Conservation (phyloP, 2,113 vertebrate genomes). For the Kryptolebias marmoratus region DNA sequence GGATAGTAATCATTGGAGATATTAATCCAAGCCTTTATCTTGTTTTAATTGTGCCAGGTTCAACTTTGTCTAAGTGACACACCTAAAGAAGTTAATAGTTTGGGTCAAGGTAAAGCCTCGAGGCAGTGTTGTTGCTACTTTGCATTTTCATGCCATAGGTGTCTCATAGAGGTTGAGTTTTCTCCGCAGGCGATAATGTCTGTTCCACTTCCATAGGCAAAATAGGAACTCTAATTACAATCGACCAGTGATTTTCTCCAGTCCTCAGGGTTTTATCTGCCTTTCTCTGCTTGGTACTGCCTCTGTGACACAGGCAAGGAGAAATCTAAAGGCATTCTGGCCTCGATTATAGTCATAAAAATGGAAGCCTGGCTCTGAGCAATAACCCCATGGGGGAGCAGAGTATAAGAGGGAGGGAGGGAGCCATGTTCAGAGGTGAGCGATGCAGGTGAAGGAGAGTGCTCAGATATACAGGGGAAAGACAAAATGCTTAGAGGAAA, state of each 20-base stretch:
- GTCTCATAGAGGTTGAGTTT: conserved; percentile 44
- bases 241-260: conserved; percentile 70
- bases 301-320: conserved; percentile 65
- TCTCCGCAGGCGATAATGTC: conserved; percentile 39
- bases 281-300: conserved; percentile 48
- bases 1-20: conserved; percentile 48
- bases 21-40: conserved; percentile 27
- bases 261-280: conserved; percentile 65
- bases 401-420: conserved; percentile 37
- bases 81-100: conserved; percentile 47
- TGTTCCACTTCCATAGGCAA: conserved; percentile 60
- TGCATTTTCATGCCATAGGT: conserved; percentile 38
- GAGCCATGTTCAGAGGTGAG: conserved; percentile 42
- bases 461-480: conserved; percentile 41
- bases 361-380: conserved; percentile 65
- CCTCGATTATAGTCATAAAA: conserved; percentile 76
- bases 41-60: conserved; percentile 56
- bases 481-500: conserved; percentile 30
- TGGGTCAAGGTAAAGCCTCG: conserved; percentile 31
- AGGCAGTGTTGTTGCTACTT: conserved; percentile 30
- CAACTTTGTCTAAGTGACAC: conserved; percentile 40
- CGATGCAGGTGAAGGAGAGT: conserved; percentile 71
- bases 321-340: conserved; percentile 73
- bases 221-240: conserved; percentile 72
- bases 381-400: conserved; percentile 72